A percentile compares a stretch with the other conserved stretches of the same genome.
These are phyloP conservation scores for Fringilla coelebs DNA, from an alignment of 2,797 vertebrate species.

Conservation along the genomic window DNA sequence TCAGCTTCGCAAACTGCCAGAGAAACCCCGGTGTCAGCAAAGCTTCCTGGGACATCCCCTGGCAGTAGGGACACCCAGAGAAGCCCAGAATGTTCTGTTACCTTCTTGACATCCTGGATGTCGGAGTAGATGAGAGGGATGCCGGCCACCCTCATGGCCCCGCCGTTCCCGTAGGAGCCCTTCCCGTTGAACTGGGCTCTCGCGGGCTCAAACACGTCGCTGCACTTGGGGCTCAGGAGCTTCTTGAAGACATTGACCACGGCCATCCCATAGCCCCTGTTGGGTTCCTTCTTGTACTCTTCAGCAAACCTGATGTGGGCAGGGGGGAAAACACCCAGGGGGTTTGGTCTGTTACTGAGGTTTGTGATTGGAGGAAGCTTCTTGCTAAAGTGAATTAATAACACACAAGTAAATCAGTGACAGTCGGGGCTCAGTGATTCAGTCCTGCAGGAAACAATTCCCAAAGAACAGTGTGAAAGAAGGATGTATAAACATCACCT, in stretches of 20 bases:
- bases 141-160: constrained; percentile 93
- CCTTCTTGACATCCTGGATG: constrained; percentile 83
- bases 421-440: neutral
- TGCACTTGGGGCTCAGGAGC: constrained; percentile 87
- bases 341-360: neutral
- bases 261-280: constrained; percentile 89
- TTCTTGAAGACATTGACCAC: constrained; percentile 94
- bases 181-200: constrained; percentile 92
- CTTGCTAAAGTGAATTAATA: neutral
- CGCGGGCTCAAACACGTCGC: constrained; percentile 89
- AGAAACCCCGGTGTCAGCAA: neutral
- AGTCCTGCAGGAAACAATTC: neutral
- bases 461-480: neutral
- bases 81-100: constrained; percentile 25
- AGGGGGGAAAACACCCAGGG: fast-evolving
- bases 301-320: constrained; percentile 84
- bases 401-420: neutral
- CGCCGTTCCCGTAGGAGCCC: constrained; percentile 95
- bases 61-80: neutral
- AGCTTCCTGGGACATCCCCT: neutral
- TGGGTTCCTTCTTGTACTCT: constrained; percentile 89
- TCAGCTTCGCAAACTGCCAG: constrained; percentile 84
- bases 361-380: neutral
- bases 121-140: constrained; percentile 84
- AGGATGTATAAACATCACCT: neutral